Base-by-base conservation (phyloP, 2,888 invertebrate species). In the Scrobipalpa costella region DNA sequence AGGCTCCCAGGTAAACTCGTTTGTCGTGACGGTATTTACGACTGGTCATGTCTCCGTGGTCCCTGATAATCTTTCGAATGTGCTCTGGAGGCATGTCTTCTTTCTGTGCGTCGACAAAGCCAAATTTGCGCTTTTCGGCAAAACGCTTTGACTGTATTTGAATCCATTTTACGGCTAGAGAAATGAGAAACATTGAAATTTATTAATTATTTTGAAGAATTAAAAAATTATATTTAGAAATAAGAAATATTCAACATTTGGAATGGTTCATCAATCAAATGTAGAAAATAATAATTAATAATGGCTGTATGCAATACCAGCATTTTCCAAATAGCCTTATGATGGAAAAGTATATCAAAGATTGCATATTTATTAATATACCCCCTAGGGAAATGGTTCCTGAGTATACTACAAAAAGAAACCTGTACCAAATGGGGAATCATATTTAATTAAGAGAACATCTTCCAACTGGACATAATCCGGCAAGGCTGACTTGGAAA, bases 11-110 rank as follows among this genome's bases (percentile, higher is more conserved):
- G 86, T 99, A 99, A 19, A 99, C 99, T 69, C 99, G 94, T 84
- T 99, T 99, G 86, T 99, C 99, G 80, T 99, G 99, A 62, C 99
- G 94, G 86, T 98, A 99, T 90, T 99, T 99, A 58, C 99, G 93
- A 78, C 98, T 99, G 47, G 98, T 99, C 99, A 99, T 99, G 83
- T 99, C 99, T 40, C 99, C 99, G 87, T 99, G 99, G 88, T 99
- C 99, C 63, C 99, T 94, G 70, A 99, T 99, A 77, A 99, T 99
- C 90, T 99, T 99, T 27, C 99, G 93, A 66, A 99, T 98, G 87
- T 99, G 99, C 83, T 99, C 99, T 0, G 99, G 98, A 11, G 99
- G 99, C 99, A 99, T 99, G 72, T 99, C 99, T 83, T 99, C 99
- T 84, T 99, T 99, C 81, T 99, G 99, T 0, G 99, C 98, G 88